Evolutionary conservation across 2,113 vertebrate genomes (phyloP), one percentile per base, ranked within the genome.

Genomic region (Datnioides undecimradiatus): DNA sequence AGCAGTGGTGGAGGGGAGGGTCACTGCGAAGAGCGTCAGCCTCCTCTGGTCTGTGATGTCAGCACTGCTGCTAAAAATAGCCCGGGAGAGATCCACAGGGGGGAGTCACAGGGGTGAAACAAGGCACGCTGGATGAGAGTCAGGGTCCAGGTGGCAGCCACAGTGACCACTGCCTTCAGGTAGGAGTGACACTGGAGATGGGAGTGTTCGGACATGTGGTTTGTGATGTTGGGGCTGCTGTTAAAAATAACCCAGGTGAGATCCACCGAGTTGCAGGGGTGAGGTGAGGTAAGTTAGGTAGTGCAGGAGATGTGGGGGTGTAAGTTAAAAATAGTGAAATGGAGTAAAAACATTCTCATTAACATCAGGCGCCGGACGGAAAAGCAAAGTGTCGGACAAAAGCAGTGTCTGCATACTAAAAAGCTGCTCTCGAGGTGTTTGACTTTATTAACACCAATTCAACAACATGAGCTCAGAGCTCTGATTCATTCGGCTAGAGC

Each of bases 31-130:
- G 67, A 78, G 84, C 92, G 77, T 79, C 67, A 90, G 81, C 86
- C 90, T 87, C 73, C 71, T 90, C 6, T 76, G 49, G 82, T 38
- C 57, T 80, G 86, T 94, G 94, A 96, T 94, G 93, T 96, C 95
- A 96, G 92, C 87, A 75, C 72, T 82, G 83, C 71, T 68, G 90
- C 95, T 95, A 96, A 93, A 96, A 95, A 96, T 96, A 96, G 89
- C 72, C 38, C 40, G 3, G 52, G 76, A 88, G 73, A 73, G 38
- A 74, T 64, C 62, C 89, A 71, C 60, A 10, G 74, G 74, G 72
- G 54, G 79, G 79, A 29, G 78, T 71, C 64, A 71, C 23, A 58
- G 60, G 74, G 86, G 77, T 81, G 87, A 86, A 66, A 83, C 40
- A 27, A 83, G 81, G 68, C 46, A 33, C 10, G 40, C 55, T 51